Evolutionary conservation across 35 echinoderm and acorn worm species (phyloP).

Genomic region (Ophiothrix spiculata): DNA sequence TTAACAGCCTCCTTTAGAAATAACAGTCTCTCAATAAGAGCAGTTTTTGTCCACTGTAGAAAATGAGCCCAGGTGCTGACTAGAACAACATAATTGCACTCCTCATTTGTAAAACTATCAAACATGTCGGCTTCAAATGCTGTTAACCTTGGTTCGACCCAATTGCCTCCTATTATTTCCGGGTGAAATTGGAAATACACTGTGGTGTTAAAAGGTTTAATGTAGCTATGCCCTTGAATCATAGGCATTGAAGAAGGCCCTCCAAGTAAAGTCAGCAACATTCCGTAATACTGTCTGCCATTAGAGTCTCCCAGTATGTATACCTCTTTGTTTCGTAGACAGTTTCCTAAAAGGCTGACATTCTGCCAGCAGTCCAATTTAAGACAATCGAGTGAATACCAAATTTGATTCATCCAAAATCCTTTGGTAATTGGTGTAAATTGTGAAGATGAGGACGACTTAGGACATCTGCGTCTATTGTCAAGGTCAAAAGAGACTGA

Average conservation of each 20-base stretch:
- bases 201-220: not conserved
- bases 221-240: not conserved
- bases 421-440: not conserved
- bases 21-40: constrained; percentile 34
- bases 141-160: not conserved
- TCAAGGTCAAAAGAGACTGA: too few relatives aligned
- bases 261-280: not conserved
- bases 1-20: constrained; percentile 34
- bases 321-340: constrained; percentile 18
- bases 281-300: not conserved
- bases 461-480: too few relatives aligned
- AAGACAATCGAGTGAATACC: constrained; percentile 12
- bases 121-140: constrained; percentile 43
- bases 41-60: constrained; percentile 39
- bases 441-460: not conserved
- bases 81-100: constrained; percentile 40
- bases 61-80: constrained; percentile 68
- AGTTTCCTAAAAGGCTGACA: not conserved
- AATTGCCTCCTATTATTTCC: not conserved
- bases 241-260: not conserved
- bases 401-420: constrained; percentile 12
- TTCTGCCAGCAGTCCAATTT: too few relatives aligned
- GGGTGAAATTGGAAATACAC: constrained; percentile 46
- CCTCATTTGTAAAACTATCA: not conserved
- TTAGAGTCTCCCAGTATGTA: constrained; percentile 36